Evolutionary conservation across 2,797 vertebrate species (phyloP), one percentile per base, ranked within the genome.

Genomic region (Melopsittacus undulatus): DNA sequence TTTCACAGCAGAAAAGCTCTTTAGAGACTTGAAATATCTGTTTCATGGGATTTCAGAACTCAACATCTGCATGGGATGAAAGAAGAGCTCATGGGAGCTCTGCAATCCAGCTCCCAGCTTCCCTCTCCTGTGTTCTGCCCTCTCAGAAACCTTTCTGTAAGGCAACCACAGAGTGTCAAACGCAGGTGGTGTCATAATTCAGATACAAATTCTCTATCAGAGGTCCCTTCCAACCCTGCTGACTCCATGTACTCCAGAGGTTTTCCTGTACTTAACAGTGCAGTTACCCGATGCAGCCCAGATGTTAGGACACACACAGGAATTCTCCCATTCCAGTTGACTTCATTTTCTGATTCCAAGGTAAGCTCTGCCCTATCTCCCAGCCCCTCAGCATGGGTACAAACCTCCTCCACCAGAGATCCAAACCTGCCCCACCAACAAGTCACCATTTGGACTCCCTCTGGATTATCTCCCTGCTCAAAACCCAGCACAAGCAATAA

Each of bases 11-110:
- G 42, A 45, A 84, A 8, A 69, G 68, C 64, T 70, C 82, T 90
- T 74, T 7, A 61, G 84, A 93, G 78, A 63, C 76, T 76, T 83
- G 26, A 67, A 83, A 92, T 59, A 49, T 45, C 19, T 48, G 6
- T 89, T 90, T 87, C 75, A 90, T 2, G 1, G 82, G 48, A 87
- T 87, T 82, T 94, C 72, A 89, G 84, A 94, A 70, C 61, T 91
- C 61, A 83, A 70, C 64, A 56, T 77, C 68, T 70, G 70, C 23
- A 27, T 45, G 40, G 64, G 56, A 72, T 85, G 84, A 92, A 87
- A 92, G 72, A 51, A 77, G 62, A 88, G 70, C 70, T 89, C 17
- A 0, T 43, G 56, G 34, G 70, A 80, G 75, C 72, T 77, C 64
- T 94, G 61, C 32, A 77, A n/a, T 56, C 46, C 2, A 1, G 51